A percentile compares a stretch with the other conserved stretches of the same genome.
phyloP scores from a whole-genome alignment of 2,113 vertebrate genomes.

The Benthochromis sp. region DNA sequence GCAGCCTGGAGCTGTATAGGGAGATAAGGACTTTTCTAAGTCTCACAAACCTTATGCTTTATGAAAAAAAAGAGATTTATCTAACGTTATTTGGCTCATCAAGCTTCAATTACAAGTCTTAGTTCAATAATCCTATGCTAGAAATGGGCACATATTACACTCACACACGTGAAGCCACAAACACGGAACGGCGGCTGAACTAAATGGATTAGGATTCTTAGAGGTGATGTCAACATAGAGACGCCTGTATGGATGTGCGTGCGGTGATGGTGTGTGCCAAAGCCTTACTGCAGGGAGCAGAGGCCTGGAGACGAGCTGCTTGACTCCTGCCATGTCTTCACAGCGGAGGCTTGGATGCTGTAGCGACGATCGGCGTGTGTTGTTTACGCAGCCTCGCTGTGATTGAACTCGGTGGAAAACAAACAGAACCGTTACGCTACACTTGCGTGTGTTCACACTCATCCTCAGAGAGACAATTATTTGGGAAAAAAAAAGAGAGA shows the following conservation, averaged over 20 bases:
- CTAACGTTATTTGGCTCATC: conserved; percentile 15
- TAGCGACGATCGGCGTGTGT: neutral
- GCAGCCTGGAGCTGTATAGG: neutral
- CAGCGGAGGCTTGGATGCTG: conserved; percentile 24
- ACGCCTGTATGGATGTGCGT: neutral
- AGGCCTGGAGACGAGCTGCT: conserved; percentile 3
- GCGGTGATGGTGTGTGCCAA: neutral
- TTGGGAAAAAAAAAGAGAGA: neutral
- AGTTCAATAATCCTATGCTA: conserved; percentile 14
- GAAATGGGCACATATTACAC: neutral
- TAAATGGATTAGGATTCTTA: conserved; percentile 34
- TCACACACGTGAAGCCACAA: neutral
- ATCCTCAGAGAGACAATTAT: conserved; percentile 36
- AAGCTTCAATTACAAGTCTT: conserved; percentile 30
- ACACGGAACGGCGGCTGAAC: neutral
- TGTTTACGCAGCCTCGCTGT: conserved; percentile 13
- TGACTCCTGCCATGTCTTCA: conserved; percentile 32
- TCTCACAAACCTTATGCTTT: neutral
- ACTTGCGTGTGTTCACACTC: neutral
- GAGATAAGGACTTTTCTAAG: conserved; percentile 8
- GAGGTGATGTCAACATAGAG: conserved; percentile 11
- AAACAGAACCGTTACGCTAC: conserved; percentile 28
- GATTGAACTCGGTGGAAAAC: conserved; percentile 13
- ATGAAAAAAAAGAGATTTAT: neutral
- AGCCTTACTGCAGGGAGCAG: neutral